phyloP scores from a whole-genome alignment of 2,888 invertebrate species.

The Biston stratarius region DNA sequence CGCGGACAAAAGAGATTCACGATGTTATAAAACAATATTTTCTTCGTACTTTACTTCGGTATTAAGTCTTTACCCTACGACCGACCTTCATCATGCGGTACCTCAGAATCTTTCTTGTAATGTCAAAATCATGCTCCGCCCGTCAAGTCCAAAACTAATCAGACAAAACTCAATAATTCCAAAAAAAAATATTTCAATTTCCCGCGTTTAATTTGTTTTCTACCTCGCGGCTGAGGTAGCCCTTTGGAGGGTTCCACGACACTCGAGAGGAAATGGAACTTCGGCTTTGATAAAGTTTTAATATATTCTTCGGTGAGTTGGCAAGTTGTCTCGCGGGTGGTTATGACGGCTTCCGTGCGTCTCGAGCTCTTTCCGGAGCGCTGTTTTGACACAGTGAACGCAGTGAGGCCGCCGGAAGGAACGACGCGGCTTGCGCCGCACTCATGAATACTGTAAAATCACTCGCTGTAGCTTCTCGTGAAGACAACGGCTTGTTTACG shows the following conservation, averaged over 20 bases:
- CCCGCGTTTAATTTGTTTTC: slow-evolving; percentile 59
- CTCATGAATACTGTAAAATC: neutral
- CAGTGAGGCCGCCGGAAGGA: slow-evolving; percentile 5
- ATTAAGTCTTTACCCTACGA: neutral
- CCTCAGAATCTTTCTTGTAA: slow-evolving; percentile 2
- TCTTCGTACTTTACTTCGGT: neutral
- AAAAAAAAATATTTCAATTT: slow-evolving; percentile 46
- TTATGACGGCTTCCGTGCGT: slow-evolving; percentile 74
- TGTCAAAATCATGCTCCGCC: slow-evolving; percentile 15
- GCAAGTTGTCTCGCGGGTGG: slow-evolving; percentile 70
- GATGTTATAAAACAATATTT: too few species aligned
- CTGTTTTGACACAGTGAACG: slow-evolving; percentile 17
- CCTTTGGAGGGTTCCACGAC: slow-evolving; percentile 42
- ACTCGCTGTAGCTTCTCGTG: neutral
- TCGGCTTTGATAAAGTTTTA: slow-evolving; percentile 85
- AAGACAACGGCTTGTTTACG: neutral
- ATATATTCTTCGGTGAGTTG: slow-evolving; percentile 83
- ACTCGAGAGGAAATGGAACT: slow-evolving; percentile 75
- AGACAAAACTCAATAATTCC: slow-evolving; percentile 23
- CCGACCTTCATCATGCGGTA: slow-evolving; percentile 6
- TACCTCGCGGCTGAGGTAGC: slow-evolving; percentile 47
- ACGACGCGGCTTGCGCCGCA: neutral
- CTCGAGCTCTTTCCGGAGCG: slow-evolving; percentile 26
- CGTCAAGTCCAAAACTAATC: slow-evolving; percentile 20
- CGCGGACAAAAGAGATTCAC: too few species aligned